phyloP scores from a whole-genome alignment of 2,797 vertebrate genomes.

The Sarcophilus harrisii region DNA sequence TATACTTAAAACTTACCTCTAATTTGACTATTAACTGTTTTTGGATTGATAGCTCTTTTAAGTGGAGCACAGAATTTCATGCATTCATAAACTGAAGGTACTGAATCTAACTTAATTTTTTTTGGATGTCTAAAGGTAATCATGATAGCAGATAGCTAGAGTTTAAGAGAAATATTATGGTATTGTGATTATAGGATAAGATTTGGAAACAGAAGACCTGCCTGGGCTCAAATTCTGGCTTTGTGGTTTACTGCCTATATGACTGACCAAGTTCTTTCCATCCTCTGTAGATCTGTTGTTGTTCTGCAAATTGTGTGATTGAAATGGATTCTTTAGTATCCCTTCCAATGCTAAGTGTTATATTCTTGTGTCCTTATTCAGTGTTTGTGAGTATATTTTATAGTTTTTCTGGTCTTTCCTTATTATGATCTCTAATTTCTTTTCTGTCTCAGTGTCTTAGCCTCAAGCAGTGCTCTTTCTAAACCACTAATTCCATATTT shows the following conservation, averaged over 20 bases:
- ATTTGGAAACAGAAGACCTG: not conserved
- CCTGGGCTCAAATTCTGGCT: not conserved
- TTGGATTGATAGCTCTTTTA: not conserved
- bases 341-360: not conserved
- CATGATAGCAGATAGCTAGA: not conserved
- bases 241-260: not conserved
- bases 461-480: not conserved
- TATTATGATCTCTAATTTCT: not conserved
- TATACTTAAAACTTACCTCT: not conserved
- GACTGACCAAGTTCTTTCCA: not conserved
- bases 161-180: not conserved
- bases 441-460: not conserved
- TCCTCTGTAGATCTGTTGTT: not conserved
- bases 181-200: not conserved
- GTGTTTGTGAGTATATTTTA: not conserved
- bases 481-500: not conserved
- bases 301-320: not conserved
- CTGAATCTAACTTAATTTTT: not conserved
- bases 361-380: not conserved
- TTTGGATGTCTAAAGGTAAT: not conserved
- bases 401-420: not conserved
- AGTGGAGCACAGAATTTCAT: not conserved
- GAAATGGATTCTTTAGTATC: not conserved
- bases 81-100: not conserved
- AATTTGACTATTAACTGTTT: not conserved